phyloP scores from a whole-genome alignment of 2,797 vertebrate species.

The Neosilurus hyrtlii region DNA sequence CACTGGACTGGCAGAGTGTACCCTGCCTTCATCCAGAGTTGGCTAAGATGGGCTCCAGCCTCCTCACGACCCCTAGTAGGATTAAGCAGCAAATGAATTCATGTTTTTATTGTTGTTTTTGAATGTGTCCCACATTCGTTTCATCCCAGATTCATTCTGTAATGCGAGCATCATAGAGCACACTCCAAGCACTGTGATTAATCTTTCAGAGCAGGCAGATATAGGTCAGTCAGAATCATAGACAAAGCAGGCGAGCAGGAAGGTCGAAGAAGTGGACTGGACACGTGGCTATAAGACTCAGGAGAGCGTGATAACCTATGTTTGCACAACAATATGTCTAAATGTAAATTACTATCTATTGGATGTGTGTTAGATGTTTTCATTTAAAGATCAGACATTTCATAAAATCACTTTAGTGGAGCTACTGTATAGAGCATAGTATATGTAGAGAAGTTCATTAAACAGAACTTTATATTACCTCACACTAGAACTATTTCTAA shows the following conservation, averaged over 20 bases:
- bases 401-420: conserved; percentile 38
- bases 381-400: conserved; percentile 33
- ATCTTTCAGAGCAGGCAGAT: conserved; percentile 54
- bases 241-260: conserved; percentile 32
- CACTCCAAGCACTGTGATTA: conserved; percentile 27
- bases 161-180: conserved; percentile 8
- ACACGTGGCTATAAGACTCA: background rate
- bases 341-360: background rate
- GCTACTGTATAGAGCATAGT: background rate
- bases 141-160: background rate
- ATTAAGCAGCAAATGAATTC: too few species aligned
- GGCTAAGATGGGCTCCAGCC: too few species aligned
- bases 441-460: background rate
- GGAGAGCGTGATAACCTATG: conserved; percentile 26
- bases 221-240: conserved; percentile 63
- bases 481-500: conserved; percentile 20
- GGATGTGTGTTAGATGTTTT: conserved; percentile 2
- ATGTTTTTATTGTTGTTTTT: background rate
- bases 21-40: too few species aligned
- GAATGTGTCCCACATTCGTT: background rate
- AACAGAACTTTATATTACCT: conserved; percentile 7
- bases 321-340: conserved; percentile 1
- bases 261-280: conserved; percentile 21
- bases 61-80: too few species aligned
- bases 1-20: too few species aligned